Percentiles rank a stretch among this genome's conserved stretches.
phyloP scores from a whole-genome alignment of 92 coral and sea anemone genomes.

The Epizoanthus ramosus region DNA sequence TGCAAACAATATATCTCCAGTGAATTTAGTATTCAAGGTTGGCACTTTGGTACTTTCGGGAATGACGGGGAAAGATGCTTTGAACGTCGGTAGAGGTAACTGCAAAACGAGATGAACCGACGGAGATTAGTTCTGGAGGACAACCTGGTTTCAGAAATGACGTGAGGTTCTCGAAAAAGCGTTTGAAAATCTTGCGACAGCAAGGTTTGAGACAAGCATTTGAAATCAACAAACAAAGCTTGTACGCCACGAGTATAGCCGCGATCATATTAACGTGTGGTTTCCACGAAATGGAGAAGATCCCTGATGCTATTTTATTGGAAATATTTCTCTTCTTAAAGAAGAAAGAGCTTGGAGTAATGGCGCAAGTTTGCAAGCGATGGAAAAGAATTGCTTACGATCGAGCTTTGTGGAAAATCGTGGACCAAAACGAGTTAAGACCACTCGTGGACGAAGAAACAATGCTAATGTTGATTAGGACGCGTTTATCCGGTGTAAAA shows the following conservation, averaged over 20 bases:
- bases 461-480: slow-evolving; percentile 90
- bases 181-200: slow-evolving; percentile 39
- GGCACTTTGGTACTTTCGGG: slow-evolving; percentile 49
- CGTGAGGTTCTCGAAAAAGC: slow-evolving; percentile 46
- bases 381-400: slow-evolving; percentile 98
- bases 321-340: slow-evolving; percentile 82
- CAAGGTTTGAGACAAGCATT: slow-evolving; percentile 31
- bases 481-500: slow-evolving; percentile 90
- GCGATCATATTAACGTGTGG: slow-evolving; percentile 29
- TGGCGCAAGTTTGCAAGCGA: slow-evolving; percentile 86
- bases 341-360: slow-evolving; percentile 78
- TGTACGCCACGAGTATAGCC: slow-evolving; percentile 45
- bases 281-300: slow-evolving; percentile 70
- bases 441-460: slow-evolving; percentile 88
- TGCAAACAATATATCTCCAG: slow-evolving; percentile 47
- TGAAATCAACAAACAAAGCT: slow-evolving; percentile 49
- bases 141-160: slow-evolving; percentile 22
- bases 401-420: slow-evolving; percentile 90
- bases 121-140: not conserved
- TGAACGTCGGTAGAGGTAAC: slow-evolving; percentile 3
- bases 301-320: slow-evolving; percentile 92
- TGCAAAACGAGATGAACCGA: slow-evolving; percentile 3
- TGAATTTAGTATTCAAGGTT: slow-evolving; percentile 46
- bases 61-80: slow-evolving; percentile 31
- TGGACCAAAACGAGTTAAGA: slow-evolving; percentile 83